Percentiles rank a stretch among this genome's conserved stretches.
phyloP scores from a whole-genome alignment of 1,140 invertebrate species.

The silkworm (Bombyx mori) region DNA sequence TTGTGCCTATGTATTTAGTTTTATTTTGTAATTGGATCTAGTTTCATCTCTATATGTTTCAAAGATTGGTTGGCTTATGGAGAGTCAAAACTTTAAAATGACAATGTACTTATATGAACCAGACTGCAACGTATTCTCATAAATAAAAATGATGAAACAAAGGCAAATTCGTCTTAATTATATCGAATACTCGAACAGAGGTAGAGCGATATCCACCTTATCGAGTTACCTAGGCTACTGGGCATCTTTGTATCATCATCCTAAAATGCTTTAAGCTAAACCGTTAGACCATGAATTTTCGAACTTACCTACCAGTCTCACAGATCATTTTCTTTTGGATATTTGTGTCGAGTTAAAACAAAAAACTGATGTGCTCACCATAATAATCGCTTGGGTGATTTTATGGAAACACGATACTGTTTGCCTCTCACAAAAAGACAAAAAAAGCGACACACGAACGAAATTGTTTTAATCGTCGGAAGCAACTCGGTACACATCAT shows the following conservation, averaged over 20 bases:
- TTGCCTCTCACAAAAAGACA: conserved; percentile 63
- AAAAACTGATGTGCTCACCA: conserved; percentile 31
- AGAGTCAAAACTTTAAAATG: too few species aligned
- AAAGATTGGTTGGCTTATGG: too few species aligned
- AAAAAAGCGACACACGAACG: conserved; percentile 54
- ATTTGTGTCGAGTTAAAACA: conserved; percentile 33
- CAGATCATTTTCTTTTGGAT: conserved; percentile 21
- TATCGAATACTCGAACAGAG: conserved; percentile 62
- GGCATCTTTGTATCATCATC: conserved; percentile 32
- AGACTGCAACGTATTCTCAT: not conserved
- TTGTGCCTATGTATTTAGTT: too few species aligned
- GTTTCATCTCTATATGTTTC: too few species aligned
- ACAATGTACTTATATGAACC: too few species aligned
- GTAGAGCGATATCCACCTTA: conserved; percentile 64
- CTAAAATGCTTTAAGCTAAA: conserved; percentile 26
- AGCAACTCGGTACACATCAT: conserved; percentile 37
- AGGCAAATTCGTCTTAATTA: conserved; percentile 64
- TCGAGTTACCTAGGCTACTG: conserved; percentile 70
- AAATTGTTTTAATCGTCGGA: conserved; percentile 70
- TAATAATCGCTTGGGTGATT: conserved; percentile 68
- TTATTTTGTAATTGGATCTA: too few species aligned
- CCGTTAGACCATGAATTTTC: conserved; percentile 10
- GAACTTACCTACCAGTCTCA: conserved; percentile 19
- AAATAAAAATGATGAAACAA: conserved; percentile 16
- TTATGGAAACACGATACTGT: conserved; percentile 68